A percentile compares a stretch with the other conserved stretches of the same genome.
Evolutionary conservation across 2,888 invertebrate species (phyloP).

Genomic region (Apodemia duryi): DNA sequence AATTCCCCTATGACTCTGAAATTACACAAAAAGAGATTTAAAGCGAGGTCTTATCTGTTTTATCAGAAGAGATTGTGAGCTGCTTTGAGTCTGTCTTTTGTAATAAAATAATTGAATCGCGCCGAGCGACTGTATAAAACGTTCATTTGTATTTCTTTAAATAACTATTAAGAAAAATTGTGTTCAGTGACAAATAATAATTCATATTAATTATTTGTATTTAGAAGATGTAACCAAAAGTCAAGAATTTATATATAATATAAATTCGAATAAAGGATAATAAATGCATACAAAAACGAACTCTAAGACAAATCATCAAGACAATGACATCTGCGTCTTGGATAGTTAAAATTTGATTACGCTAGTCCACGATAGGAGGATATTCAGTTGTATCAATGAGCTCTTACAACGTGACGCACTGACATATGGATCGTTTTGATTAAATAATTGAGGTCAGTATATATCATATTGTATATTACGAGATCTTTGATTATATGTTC

Average conservation of each 20-base stretch:
- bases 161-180: neutral
- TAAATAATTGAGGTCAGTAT: constrained; percentile 51
- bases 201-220: too few relatives aligned
- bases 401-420: constrained; percentile 40
- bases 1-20: constrained; percentile 69
- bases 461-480: neutral
- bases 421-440: constrained; percentile 35
- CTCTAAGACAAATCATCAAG: neutral
- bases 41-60: constrained; percentile 63
- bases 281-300: neutral
- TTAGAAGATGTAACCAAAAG: neutral
- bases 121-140: neutral
- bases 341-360: constrained; percentile 15
- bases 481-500: constrained; percentile 27
- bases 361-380: constrained; percentile 16
- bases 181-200: neutral
- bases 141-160: neutral
- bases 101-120: constrained; percentile 33
- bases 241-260: too few relatives aligned
- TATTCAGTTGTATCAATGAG: constrained; percentile 41
- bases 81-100: constrained; percentile 48
- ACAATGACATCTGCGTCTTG: neutral
- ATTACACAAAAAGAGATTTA: constrained; percentile 71
- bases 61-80: constrained; percentile 67
- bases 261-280: neutral